A percentile compares a stretch with the other conserved stretches of the same genome.
Evolutionary conservation across 2,113 vertebrate genomes (phyloP).

Genomic region (Pantherophis guttatus): DNA sequence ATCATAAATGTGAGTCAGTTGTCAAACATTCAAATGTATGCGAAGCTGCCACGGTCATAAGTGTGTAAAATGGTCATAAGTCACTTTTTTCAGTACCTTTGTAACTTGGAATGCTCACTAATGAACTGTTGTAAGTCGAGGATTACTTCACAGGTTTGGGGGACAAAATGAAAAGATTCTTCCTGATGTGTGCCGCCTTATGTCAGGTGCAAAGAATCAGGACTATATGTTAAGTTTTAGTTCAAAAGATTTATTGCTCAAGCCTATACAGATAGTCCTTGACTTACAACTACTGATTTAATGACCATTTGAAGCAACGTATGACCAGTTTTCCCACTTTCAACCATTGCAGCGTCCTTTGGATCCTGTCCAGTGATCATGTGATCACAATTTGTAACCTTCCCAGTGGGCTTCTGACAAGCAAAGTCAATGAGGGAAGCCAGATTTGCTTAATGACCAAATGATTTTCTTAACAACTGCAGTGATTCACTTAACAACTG

Average conservation of each 20-base stretch:
- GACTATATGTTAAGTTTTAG: background rate
- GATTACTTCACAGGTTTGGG: background rate
- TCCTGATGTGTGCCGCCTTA: background rate
- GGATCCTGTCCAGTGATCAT: background rate
- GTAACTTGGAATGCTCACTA: background rate
- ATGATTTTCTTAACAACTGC: background rate
- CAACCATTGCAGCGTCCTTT: background rate
- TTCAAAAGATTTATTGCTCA: background rate
- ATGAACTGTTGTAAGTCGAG: background rate
- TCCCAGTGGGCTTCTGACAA: background rate
- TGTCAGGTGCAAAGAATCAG: background rate
- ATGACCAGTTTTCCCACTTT: background rate
- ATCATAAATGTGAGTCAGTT: background rate
- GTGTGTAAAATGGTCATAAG: background rate
- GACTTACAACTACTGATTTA: background rate
- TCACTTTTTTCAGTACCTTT: background rate
- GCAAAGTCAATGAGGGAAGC: background rate
- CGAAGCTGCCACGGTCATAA: background rate
- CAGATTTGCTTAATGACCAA: background rate
- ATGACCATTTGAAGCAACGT: background rate
- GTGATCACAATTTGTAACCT: background rate
- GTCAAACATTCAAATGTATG: background rate
- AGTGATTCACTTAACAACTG: background rate
- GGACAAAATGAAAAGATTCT: background rate
- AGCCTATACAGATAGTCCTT: background rate